phyloP scores from a whole-genome alignment of 2,797 vertebrate species.

The Triplophysa bombifrons region DNA sequence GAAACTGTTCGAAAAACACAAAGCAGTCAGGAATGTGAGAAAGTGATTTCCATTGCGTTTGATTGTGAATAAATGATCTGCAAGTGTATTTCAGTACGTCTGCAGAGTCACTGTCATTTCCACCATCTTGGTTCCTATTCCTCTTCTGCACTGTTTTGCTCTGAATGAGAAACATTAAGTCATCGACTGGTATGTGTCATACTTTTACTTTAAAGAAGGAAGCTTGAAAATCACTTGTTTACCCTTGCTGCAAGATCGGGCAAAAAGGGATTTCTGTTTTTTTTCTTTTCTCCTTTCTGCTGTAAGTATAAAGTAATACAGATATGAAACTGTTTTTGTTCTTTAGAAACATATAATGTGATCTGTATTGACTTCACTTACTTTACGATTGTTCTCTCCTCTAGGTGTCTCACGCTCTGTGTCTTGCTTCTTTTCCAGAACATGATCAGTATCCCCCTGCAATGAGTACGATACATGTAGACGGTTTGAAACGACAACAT shows the following conservation, averaged over 20 bases:
- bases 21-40: too few relatives aligned
- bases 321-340: slow-evolving; percentile 3
- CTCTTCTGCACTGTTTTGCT: slow-evolving; percentile 56
- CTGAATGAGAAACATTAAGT: slow-evolving; percentile 59
- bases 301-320: slow-evolving; percentile 33
- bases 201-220: slow-evolving; percentile 3
- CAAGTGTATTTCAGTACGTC: slow-evolving; percentile 58
- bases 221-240: background rate
- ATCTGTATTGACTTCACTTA: slow-evolving; percentile 6
- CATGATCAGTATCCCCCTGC: background rate
- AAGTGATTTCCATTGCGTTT: background rate
- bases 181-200: background rate
- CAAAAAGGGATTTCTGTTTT: slow-evolving; percentile 65
- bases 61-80: slow-evolving; percentile 1
- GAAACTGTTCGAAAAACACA: background rate
- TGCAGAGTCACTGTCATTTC: slow-evolving; percentile 32
- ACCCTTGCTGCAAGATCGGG: slow-evolving; percentile 60
- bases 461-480: background rate
- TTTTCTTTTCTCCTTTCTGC: slow-evolving; percentile 65
- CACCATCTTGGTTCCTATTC: slow-evolving; percentile 26
- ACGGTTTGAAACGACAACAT: too few relatives aligned
- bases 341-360: background rate
- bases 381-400: slow-evolving; percentile 22
- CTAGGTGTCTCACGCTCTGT: background rate
- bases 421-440: background rate